Evolutionary conservation across 2,797 vertebrate genomes (phyloP).

Genomic region (Champsocephalus esox): DNA sequence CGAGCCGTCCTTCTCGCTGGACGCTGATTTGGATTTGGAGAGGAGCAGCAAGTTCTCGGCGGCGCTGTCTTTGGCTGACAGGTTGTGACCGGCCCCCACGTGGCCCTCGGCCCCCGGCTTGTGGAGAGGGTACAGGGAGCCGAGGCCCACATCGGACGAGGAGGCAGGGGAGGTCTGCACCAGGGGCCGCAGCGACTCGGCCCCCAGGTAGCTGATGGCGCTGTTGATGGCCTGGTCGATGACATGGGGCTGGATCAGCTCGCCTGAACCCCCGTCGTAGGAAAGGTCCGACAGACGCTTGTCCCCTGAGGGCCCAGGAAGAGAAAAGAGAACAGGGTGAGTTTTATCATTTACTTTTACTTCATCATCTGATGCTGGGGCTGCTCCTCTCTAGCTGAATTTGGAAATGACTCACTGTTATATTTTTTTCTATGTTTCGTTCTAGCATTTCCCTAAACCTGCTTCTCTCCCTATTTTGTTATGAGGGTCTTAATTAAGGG

Average conservation of each 20-base stretch:
- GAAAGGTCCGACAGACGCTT: slow-evolving; percentile 92
- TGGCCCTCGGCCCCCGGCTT: slow-evolving; percentile 85
- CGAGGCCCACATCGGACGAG: slow-evolving; percentile 87
- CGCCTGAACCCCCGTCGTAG: slow-evolving; percentile 87
- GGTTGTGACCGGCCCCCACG: slow-evolving; percentile 69
- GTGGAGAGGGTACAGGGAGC: slow-evolving; percentile 91
- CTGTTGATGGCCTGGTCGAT: slow-evolving; percentile 99
- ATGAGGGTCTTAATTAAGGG: slow-evolving; percentile 1
- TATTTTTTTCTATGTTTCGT: background rate
- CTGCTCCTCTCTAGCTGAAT: slow-evolving; percentile 17
- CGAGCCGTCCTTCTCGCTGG: slow-evolving; percentile 93
- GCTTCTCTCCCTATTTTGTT: background rate
- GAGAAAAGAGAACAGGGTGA: slow-evolving; percentile 19
- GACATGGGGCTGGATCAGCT: slow-evolving; percentile 95
- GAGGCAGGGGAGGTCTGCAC: slow-evolving; percentile 93
- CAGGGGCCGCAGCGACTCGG: slow-evolving; percentile 95
- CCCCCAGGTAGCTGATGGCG: slow-evolving; percentile 97
- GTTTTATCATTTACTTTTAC: background rate
- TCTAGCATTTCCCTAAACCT: background rate
- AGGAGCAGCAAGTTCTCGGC: slow-evolving; percentile 96
- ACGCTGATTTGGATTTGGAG: slow-evolving; percentile 94
- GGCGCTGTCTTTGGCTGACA: slow-evolving; percentile 92
- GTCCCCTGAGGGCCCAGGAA: slow-evolving; percentile 87
- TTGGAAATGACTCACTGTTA: slow-evolving; percentile 14
- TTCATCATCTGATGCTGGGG: slow-evolving; percentile 1